Base-by-base conservation (phyloP, 1,140 invertebrate species). In the Hormaphis cornu region DNA sequence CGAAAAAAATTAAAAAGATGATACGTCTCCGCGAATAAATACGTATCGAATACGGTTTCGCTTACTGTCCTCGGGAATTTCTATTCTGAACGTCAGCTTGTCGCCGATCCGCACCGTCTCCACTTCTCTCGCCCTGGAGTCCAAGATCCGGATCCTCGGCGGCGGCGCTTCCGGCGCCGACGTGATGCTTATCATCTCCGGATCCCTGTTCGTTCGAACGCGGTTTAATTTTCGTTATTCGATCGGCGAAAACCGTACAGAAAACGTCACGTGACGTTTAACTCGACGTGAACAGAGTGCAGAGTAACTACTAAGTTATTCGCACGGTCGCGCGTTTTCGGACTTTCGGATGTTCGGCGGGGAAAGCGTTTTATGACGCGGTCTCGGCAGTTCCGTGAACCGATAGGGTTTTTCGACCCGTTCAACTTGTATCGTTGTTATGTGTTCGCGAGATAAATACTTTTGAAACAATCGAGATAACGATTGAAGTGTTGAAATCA, bases 11-110 rank as follows among this genome's bases (percentile, higher is more conserved):
- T 61, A 33, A 28, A 33, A 56, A 56, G 4, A 16, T 56, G 18
- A 28, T 33, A 30, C 26, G 18, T 53, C 53, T 33, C 28, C 22
- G 30, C 52, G n/a, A n/a, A n/a, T n/a, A n/a, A n/a, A n/a, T n/a
- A n/a, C n/a, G n/a, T n/a, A n/a, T n/a, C n/a, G n/a, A n/a, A n/a
- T n/a, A n/a, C n/a, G n/a, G n/a, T n/a, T n/a, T 44, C 18, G 48
- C 89, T 87, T 81, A 95, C 92, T 95, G 78, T 93, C 90, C 85
- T 94, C 91, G 2, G 93, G 93, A 74, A 96, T 96, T 81, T 95
- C 92, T 79, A 95, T 95, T 77, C 91, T 86, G 86, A 96, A 95
- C 16, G 91, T 94, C 70, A 96, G 86, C 72, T 90, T 90, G 80
- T 96, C 93, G 76, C 93, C 93, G 76, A 96, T 95, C 71, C 93